Percentiles rank a stretch among this genome's conserved stretches.
Conservation (phyloP, 2,113 vertebrate genomes). For the Onychostoma macrolepis region DNA sequence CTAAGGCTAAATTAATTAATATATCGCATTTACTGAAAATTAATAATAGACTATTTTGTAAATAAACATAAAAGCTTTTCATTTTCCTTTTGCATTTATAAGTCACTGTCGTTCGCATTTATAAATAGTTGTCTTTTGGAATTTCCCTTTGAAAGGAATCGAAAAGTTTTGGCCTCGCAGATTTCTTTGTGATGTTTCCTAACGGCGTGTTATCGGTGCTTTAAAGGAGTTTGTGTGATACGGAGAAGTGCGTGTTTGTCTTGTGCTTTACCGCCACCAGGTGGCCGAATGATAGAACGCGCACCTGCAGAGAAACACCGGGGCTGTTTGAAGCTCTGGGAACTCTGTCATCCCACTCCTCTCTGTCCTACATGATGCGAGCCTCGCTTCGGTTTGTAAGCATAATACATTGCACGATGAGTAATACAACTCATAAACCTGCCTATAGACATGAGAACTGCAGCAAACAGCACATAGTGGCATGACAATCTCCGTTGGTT, state of each 20-base stretch:
- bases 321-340: not conserved
- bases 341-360: not conserved
- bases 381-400: not conserved
- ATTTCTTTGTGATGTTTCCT: not conserved
- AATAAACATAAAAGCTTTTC: not conserved
- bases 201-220: not conserved
- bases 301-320: not conserved
- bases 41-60: not conserved
- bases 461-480: not conserved
- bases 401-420: not conserved
- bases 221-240: not conserved
- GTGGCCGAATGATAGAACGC: slow-evolving; percentile 66
- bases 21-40: not conserved
- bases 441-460: slow-evolving; percentile 1
- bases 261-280: slow-evolving; percentile 81
- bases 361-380: slow-evolving; percentile 1
- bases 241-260: slow-evolving; percentile 59
- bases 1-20: not conserved
- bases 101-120: not conserved
- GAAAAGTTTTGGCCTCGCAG: not conserved
- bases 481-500: not conserved
- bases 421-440: not conserved
- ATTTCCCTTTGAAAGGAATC: not conserved
- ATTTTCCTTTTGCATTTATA: not conserved
- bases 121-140: not conserved